These are phyloP conservation scores for Cryptocephalus moraei DNA, from an alignment of 2,888 invertebrate genomes.

Conservation along the genomic window DNA sequence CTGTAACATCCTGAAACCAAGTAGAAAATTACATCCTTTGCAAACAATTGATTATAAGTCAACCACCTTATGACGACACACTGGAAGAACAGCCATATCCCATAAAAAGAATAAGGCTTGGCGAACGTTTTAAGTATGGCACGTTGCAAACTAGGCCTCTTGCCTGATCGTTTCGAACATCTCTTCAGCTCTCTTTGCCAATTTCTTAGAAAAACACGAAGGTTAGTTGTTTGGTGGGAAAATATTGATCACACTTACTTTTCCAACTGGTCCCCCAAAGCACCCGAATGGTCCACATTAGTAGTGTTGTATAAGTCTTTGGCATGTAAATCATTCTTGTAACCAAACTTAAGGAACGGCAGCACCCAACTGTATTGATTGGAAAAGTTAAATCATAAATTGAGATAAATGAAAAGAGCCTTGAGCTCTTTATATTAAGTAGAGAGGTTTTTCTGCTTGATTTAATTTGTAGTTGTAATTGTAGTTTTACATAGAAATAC, in stretches of 20 bases:
- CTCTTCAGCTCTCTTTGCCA: conserved; percentile 49
- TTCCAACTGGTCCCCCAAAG: conserved; percentile 56
- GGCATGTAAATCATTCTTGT: conserved; percentile 49
- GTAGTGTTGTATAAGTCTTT: conserved; percentile 58
- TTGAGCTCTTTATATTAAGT: no score
- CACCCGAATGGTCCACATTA: conserved; percentile 50
- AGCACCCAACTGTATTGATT: conserved; percentile 52
- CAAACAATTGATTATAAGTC: background rate
- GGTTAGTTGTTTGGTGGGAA: background rate
- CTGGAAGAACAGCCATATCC: conserved; percentile 2
- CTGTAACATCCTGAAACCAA: conserved; percentile 2
- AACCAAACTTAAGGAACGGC: conserved; percentile 53
- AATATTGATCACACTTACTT: conserved; percentile 30
- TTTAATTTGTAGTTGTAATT: background rate
- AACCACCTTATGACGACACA: conserved; percentile 1
- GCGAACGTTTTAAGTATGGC: conserved; percentile 3
- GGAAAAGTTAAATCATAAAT: conserved; percentile 12
- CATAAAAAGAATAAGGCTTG: conserved; percentile 1
- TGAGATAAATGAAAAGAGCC: background rate
- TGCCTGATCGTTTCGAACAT: conserved; percentile 3
- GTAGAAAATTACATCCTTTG: background rate
- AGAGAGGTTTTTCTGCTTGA: no score
- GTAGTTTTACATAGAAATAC: no score
- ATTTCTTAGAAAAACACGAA: conserved; percentile 30
- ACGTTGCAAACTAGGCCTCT: conserved; percentile 44